Percentiles rank a stretch among this genome's conserved stretches.
phyloP scores from a whole-genome alignment of 1,140 invertebrate genomes.

The Brevipalpus yothersi region DNA sequence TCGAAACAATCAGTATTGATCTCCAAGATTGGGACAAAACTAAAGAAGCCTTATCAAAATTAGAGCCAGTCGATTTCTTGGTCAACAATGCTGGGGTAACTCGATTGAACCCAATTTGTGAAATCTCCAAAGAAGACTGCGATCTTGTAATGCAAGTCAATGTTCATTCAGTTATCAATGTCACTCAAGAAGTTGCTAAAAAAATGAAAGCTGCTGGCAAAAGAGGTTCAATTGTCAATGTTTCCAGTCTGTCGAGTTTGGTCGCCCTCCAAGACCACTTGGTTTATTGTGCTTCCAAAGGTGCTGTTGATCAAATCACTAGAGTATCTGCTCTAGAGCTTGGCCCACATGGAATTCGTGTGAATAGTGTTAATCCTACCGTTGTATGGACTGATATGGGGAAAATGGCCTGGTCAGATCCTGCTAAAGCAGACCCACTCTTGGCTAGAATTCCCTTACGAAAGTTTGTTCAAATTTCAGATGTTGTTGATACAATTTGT shows the following conservation, averaged over 20 bases:
- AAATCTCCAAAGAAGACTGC: conserved; percentile 35
- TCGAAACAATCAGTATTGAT: conserved; percentile 36
- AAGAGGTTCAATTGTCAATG: conserved; percentile 57
- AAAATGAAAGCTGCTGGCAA: conserved; percentile 36
- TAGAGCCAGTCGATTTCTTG: conserved; percentile 32
- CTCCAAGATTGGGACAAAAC: conserved; percentile 48
- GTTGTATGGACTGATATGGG: conserved; percentile 76
- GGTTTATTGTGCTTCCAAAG: conserved; percentile 39
- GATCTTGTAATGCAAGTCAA: conserved; percentile 35
- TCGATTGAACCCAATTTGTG: conserved; percentile 31
- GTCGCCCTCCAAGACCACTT: conserved; percentile 46
- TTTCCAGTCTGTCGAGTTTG: conserved; percentile 45
- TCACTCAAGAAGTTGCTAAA: conserved; percentile 46
- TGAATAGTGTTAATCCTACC: conserved; percentile 70
- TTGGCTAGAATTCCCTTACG: conserved; percentile 46
- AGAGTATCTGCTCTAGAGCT: conserved; percentile 60
- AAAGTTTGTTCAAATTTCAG: conserved; percentile 45
- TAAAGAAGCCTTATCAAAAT: not conserved
- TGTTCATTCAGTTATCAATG: conserved; percentile 55
- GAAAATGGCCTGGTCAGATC: conserved; percentile 42
- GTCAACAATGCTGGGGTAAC: conserved; percentile 58
- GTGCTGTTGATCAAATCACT: conserved; percentile 31
- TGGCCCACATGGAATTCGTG: conserved; percentile 46
- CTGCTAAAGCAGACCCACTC: conserved; percentile 46
- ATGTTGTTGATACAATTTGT: conserved; percentile 52